phyloP scores from a whole-genome alignment of 2,113 vertebrate species.

The Aythya baeri region DNA sequence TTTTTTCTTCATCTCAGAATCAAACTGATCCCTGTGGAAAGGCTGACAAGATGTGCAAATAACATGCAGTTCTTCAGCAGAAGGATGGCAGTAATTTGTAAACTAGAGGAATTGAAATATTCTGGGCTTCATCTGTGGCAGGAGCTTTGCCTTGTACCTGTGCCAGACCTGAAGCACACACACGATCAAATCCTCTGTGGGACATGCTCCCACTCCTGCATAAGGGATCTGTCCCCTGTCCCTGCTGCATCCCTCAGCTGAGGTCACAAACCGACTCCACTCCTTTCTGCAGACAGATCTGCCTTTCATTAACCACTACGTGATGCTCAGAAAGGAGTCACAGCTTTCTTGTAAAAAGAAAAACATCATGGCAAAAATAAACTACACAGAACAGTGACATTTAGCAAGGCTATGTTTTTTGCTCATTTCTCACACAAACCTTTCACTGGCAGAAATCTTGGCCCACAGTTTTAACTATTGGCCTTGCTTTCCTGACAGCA shows the following conservation, averaged over 20 bases:
- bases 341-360: neutral
- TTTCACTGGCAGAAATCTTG: neutral
- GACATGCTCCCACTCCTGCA: neutral
- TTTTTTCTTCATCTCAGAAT: neutral
- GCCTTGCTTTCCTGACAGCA: neutral
- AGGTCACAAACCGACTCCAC: neutral
- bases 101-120: neutral
- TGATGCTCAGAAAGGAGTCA: neutral
- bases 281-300: neutral
- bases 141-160: fast-evolving
- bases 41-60: neutral
- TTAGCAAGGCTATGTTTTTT: neutral
- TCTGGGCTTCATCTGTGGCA: neutral
- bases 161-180: neutral
- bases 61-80: neutral
- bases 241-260: neutral
- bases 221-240: fast-evolving
- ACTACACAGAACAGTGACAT: neutral
- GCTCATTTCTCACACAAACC: neutral
- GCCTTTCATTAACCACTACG: neutral
- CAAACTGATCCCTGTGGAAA: neutral
- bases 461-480: neutral
- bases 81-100: neutral
- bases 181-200: neutral
- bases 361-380: neutral